phyloP scores from a whole-genome alignment of 2,113 vertebrate species.

The Taxidea taxus region DNA sequence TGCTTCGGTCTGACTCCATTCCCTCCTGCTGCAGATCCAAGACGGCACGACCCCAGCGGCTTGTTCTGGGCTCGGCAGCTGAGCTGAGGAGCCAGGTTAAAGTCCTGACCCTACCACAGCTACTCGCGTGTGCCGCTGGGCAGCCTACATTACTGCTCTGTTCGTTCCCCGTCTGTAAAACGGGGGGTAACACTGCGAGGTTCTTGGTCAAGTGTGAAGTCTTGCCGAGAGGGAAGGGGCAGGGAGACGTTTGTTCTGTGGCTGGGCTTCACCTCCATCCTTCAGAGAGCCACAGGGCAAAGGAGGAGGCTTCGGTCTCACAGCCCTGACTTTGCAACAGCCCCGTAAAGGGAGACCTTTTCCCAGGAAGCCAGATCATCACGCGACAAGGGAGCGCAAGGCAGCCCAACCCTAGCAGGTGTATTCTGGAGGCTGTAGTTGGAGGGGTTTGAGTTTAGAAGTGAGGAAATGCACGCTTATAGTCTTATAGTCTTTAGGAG shows the following conservation, averaged over 20 bases:
- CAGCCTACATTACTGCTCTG: background rate
- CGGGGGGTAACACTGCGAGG: background rate
- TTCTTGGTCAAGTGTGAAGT: background rate
- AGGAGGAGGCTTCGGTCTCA: background rate
- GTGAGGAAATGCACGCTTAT: background rate
- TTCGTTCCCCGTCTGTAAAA: background rate
- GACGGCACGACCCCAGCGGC: background rate
- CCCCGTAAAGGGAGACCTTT: background rate
- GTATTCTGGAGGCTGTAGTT: background rate
- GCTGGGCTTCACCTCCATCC: rapidly evolving
- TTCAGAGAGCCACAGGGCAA: background rate
- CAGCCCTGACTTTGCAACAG: background rate
- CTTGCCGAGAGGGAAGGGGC: background rate
- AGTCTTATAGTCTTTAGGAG: too few relatives aligned
- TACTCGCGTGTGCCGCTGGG: background rate
- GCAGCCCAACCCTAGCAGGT: background rate
- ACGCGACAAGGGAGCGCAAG: rapidly evolving
- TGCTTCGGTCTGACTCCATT: background rate
- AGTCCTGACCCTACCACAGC: background rate
- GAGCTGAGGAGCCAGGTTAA: background rate
- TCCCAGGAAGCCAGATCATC: background rate
- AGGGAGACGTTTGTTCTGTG: background rate
- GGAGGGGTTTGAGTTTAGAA: background rate
- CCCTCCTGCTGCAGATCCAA: background rate
- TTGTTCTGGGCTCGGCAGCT: background rate